Conservation (phyloP, 2,888 invertebrate species). For the Dorcus hopei region DNA sequence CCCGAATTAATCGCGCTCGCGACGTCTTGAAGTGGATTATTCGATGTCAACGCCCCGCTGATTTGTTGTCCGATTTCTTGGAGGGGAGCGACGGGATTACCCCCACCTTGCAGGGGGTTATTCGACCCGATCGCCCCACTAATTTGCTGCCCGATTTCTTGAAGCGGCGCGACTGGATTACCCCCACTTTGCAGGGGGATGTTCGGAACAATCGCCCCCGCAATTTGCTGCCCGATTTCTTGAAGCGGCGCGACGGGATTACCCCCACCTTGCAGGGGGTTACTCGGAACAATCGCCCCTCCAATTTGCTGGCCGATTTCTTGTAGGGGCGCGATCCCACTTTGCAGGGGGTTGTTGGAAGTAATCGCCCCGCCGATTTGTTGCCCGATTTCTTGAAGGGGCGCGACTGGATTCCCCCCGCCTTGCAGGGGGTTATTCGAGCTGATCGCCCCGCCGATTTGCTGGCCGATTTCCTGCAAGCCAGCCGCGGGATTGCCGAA, state of each 20-base stretch:
- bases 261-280: too few relatives aligned
- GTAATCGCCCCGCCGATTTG: conserved; percentile 17
- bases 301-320: conserved; percentile 8
- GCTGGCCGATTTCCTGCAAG: conserved; percentile 11
- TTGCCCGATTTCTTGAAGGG: conserved; percentile 11
- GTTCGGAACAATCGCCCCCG: neutral
- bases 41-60: neutral
- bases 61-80: conserved; percentile 10
- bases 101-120: conserved; percentile 15
- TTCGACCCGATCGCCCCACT: conserved; percentile 8
- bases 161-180: conserved; percentile 6
- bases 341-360: conserved; percentile 7
- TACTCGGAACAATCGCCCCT: neutral
- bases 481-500: conserved; percentile 9
- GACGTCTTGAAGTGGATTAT: neutral
- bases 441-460: conserved; percentile 14
- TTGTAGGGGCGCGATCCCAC: conserved; percentile 3
- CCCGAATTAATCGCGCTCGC: too few relatives aligned
- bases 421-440: conserved; percentile 16
- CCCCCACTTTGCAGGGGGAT: neutral
- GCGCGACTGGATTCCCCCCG: conserved; percentile 9
- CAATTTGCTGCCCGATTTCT: neutral
- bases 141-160: conserved; percentile 12
- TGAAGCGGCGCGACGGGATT: neutral
- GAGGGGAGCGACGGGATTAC: conserved; percentile 6